phyloP scores from a whole-genome alignment of 2,888 invertebrate species.

The Syrphus vitripennis region DNA sequence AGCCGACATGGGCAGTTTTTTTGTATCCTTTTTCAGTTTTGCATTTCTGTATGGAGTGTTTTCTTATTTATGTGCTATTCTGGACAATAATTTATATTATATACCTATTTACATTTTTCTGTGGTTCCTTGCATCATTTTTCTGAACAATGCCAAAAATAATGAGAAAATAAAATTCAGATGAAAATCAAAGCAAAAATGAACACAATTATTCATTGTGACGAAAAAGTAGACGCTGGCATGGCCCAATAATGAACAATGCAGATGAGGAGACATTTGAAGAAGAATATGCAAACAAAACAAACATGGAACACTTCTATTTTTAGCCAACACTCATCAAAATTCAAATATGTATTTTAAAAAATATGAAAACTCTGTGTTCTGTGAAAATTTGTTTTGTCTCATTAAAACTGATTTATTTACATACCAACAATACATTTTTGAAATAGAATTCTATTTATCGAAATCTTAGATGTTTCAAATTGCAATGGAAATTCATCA shows the following conservation, averaged over 20 bases:
- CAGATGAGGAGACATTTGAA: conserved; percentile 10
- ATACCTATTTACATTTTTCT: conserved; percentile 46
- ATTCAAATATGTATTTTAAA: conserved; percentile 56
- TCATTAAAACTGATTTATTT: conserved; percentile 6
- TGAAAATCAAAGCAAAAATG: conserved; percentile 38
- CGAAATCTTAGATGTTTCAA: not conserved
- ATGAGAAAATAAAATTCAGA: not conserved
- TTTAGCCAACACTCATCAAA: conserved; percentile 33
- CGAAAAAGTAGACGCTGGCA: not conserved
- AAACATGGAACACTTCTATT: conserved; percentile 33
- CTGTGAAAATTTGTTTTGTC: conserved; percentile 20
- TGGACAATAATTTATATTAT: conserved; percentile 56
- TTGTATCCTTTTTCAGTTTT: conserved; percentile 6
- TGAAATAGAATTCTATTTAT: conserved; percentile 1
- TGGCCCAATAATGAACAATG: conserved; percentile 4
- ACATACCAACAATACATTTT: too few relatives aligned
- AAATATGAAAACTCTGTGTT: not conserved
- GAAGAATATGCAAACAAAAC: not conserved
- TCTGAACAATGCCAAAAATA: conserved; percentile 1
- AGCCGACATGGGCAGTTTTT: not conserved
- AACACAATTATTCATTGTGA: conserved; percentile 65
- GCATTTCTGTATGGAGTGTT: conserved; percentile 2
- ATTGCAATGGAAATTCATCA: not conserved
- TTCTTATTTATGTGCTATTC: conserved; percentile 13
- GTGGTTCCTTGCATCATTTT: conserved; percentile 37